Evolutionary conservation across 2,797 vertebrate species (phyloP), one percentile per base, ranked within the genome.

Genomic region (Anableps anableps): DNA sequence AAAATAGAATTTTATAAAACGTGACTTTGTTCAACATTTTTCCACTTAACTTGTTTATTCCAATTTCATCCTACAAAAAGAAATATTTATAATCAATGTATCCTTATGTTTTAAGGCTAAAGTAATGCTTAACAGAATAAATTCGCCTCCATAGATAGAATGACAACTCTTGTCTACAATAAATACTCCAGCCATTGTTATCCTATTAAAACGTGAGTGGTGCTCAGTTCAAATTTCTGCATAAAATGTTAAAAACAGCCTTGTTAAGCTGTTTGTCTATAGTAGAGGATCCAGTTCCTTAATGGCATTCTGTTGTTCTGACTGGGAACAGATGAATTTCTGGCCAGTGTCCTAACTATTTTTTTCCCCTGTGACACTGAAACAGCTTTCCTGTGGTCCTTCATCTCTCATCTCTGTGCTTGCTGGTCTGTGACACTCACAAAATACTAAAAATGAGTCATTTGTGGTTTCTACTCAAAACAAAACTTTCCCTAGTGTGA

Each of bases 381-480:
- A 79, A 87, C 90, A 82, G 81, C 78, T 81, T 80, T 60, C 79
- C 82, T 34, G 75, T 90, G 75, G 80, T 66, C 80, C 88, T 81
- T 66, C 72, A 81, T 90, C 78, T 84, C 79, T 64, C 36, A 13
- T 81, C 66, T 66, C 86, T 88, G 85, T 91, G 29, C 79, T 85
- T 91, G 89, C 80, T 48, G 71, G 75, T 85, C 79, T 88, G 85
- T 85, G 82, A 85, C 17, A 60, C 86, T 75, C 79, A 83, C 77
- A 79, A 50, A 38, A 75, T 76, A 75, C 77, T 83, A 29, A 70
- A 55, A 86, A 74, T 71, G 74, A 53, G 5, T 83, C 9, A 45
- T 82, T 80, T 80, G 74, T 88, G 79, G 83, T 79, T 80, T 79
- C 85, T 79, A 89, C 73, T 84, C 87, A 86, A 88, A 91, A 81